Base-by-base conservation (phyloP, 1,140 invertebrate species). In the Pinna nobilis region DNA sequence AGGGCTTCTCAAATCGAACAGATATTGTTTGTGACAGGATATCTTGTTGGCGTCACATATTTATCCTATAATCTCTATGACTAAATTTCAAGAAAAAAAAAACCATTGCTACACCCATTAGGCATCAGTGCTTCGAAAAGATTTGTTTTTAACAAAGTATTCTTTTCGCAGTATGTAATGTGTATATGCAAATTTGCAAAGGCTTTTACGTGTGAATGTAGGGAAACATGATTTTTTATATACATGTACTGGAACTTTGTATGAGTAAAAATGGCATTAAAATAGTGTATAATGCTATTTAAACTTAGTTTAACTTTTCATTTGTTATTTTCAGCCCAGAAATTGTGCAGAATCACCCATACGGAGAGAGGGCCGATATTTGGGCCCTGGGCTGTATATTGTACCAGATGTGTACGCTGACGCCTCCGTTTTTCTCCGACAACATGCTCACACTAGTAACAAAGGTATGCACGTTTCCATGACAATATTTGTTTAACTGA, bases 281-380 rank as follows among this genome's bases (percentile, higher is more conserved):
- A n/a, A n/a, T n/a, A n/a, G n/a, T n/a, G n/a, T n/a, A n/a, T n/a
- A n/a, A n/a, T n/a, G n/a, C n/a, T n/a, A n/a, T n/a, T 44, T 9
- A 44, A 11, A 44, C 18, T 25, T 53, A 20, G 25, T 18, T 13
- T 53, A 20, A 13, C 1, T 53, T 13, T 0, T 59, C 11, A 20
- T 3, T 41, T 25, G 41, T 28, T 41, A 33, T 6, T 81, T 87
- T 25, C 76, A 89, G 89, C 70, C 89, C 89, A 15, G 89, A 90
- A 75, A 85, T 90, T 23, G 86, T 90, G n/a, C 87, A 90, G 70
- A 86, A 86, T 37, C 71, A 84, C 41, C 88, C 88, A 7, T 90
- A 90, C 72, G 88, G 88, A 67, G 89, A 90, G 76, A 90, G 89
- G 69, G 88, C 88, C 7, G 89, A 90, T 70, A 83, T 90, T 28